These are phyloP conservation scores for Chamaea fasciata DNA, from an alignment of 2,113 vertebrate species.

Conservation along the genomic window DNA sequence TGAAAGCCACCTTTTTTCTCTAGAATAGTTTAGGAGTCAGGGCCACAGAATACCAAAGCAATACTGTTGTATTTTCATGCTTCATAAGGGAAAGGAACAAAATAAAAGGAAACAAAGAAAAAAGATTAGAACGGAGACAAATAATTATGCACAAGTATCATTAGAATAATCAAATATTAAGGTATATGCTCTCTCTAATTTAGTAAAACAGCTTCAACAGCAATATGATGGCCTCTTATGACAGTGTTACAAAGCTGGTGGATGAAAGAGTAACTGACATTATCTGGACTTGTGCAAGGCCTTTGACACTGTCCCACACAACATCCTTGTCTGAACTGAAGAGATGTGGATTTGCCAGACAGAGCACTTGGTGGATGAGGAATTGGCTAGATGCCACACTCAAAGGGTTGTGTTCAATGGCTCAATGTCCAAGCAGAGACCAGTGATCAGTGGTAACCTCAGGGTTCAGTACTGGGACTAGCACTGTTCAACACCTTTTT, in stretches of 20 bases:
- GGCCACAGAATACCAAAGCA: not conserved
- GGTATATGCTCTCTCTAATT: not conserved
- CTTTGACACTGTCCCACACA: not conserved
- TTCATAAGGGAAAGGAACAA: not conserved
- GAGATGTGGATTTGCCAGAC: not conserved
- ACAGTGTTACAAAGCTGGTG: not conserved
- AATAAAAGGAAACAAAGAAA: not conserved
- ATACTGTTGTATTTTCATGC: not conserved
- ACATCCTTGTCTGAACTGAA: not conserved
- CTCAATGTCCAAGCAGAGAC: not conserved
- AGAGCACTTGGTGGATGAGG: not conserved
- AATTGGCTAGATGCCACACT: not conserved
- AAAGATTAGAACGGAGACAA: not conserved
- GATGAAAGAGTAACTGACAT: not conserved
- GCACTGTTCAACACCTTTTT: not conserved
- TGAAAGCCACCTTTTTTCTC: not conserved
- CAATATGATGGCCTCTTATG: not conserved
- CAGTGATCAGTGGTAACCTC: not conserved
- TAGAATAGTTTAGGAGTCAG: not conserved
- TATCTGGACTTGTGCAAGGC: not conserved
- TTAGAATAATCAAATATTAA: not conserved
- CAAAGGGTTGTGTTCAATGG: too few species aligned
- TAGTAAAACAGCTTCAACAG: not conserved
- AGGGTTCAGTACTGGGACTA: not conserved
- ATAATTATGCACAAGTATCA: not conserved